Conservation (phyloP, 37 sponge, comb jelly and placozoan genomes). For the Hormiphora californensis region DNA sequence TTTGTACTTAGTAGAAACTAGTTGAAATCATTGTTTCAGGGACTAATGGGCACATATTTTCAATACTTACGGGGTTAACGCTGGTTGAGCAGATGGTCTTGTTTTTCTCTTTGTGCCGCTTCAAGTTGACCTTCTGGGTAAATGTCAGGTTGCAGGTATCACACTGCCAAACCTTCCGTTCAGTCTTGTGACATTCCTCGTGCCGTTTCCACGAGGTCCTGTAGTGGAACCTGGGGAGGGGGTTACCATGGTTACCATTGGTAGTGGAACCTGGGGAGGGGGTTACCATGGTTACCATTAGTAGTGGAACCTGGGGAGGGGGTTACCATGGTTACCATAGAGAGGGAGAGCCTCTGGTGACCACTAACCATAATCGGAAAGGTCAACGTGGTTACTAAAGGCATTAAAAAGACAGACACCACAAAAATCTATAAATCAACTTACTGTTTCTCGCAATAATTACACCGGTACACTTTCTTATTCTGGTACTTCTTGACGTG, state of each 20-base stretch:
- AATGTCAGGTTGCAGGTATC: slow-evolving; percentile 35
- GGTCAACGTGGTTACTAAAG: no score
- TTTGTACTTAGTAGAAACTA: no score
- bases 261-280: neutral
- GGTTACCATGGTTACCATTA: no score
- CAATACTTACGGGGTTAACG: no score
- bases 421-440: no score
- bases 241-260: neutral
- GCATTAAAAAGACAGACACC: no score
- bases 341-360: no score
- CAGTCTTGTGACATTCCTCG: slow-evolving; percentile 40
- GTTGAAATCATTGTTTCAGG: no score
- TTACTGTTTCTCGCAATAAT: slow-evolving; percentile 22
- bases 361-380: no score
- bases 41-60: no score
- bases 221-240: slow-evolving; percentile 20
- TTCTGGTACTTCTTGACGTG: slow-evolving; percentile 17
- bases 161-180: slow-evolving; percentile 45
- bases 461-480: slow-evolving; percentile 23
- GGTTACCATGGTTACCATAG: no score
- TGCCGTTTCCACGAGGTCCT: slow-evolving; percentile 48
- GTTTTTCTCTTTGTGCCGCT: slow-evolving; percentile 34
- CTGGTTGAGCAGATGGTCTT: neutral
- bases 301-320: neutral
- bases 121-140: slow-evolving; percentile 37